These are phyloP conservation scores for Alectura lathami DNA, from an alignment of 2,113 vertebrate genomes.

Conservation along the genomic window DNA sequence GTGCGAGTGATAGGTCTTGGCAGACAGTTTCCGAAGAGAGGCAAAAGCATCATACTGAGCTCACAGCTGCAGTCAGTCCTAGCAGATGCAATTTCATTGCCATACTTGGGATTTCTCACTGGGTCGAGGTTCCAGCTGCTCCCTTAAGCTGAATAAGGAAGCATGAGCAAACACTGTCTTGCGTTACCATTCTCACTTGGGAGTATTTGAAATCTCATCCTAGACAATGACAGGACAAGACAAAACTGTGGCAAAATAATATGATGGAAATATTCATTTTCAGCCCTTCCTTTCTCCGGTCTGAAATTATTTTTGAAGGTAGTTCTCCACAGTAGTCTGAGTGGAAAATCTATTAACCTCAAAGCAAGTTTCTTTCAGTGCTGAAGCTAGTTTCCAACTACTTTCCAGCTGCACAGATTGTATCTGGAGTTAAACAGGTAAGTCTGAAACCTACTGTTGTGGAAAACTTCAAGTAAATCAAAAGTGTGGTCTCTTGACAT, in stretches of 20 bases:
- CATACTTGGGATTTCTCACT: constrained; percentile 63
- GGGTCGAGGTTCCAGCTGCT: not conserved
- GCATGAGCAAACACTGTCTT: not conserved
- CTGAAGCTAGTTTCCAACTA: not conserved
- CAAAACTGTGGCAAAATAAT: not conserved
- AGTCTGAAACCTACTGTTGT: not conserved
- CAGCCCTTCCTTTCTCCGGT: not conserved
- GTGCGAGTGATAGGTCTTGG: not conserved
- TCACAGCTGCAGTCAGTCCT: not conserved
- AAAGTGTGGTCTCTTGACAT: not conserved
- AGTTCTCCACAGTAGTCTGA: not conserved
- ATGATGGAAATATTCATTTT: not conserved
- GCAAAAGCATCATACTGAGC: not conserved
- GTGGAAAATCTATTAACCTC: not conserved
- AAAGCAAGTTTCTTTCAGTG: not conserved
- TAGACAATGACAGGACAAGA: not conserved
- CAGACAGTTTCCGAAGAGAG: not conserved
- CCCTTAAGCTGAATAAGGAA: constrained; percentile 51
- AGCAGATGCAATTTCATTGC: constrained; percentile 3
- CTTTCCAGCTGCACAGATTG: not conserved
- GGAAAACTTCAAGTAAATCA: not conserved
- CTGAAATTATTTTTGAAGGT: not conserved
- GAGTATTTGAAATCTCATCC: not conserved
- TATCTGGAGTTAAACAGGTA: not conserved
- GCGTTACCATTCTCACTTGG: not conserved